Evolutionary conservation across 2,113 vertebrate genomes (phyloP).

Genomic region (Dromaius novaehollandiae): DNA sequence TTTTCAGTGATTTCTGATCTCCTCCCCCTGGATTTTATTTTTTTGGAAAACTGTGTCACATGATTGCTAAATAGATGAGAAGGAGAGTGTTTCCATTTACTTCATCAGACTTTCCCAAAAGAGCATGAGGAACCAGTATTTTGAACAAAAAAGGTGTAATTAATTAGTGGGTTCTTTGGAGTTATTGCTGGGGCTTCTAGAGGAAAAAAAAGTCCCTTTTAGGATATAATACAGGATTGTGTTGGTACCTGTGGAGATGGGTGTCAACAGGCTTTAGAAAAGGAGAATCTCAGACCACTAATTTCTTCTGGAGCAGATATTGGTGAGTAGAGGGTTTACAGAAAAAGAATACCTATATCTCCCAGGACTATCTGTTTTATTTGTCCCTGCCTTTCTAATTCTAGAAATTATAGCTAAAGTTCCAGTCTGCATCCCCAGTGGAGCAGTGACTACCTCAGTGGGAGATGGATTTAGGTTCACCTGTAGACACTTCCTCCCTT

Average conservation of each 20-base stretch:
- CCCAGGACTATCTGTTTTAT: background rate
- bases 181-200: background rate
- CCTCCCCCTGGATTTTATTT: background rate
- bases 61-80: background rate
- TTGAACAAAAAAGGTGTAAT: background rate
- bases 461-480: background rate
- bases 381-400: background rate
- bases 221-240: background rate
- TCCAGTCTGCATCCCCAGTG: background rate
- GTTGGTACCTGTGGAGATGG: background rate
- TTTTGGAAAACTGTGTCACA: background rate
- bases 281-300: background rate
- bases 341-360: background rate
- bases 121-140: background rate
- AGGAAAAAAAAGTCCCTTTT: background rate
- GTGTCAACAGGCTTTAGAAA: background rate
- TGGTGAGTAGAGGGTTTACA: background rate
- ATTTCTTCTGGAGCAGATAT: background rate
- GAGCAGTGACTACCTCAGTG: accelerated
- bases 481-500: background rate
- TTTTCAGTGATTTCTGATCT: background rate
- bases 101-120: background rate
- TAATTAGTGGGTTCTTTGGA: background rate
- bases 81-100: background rate
- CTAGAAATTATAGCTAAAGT: background rate